Conservation (phyloP, 2,797 vertebrate genomes). For the Lagodon rhomboides region DNA sequence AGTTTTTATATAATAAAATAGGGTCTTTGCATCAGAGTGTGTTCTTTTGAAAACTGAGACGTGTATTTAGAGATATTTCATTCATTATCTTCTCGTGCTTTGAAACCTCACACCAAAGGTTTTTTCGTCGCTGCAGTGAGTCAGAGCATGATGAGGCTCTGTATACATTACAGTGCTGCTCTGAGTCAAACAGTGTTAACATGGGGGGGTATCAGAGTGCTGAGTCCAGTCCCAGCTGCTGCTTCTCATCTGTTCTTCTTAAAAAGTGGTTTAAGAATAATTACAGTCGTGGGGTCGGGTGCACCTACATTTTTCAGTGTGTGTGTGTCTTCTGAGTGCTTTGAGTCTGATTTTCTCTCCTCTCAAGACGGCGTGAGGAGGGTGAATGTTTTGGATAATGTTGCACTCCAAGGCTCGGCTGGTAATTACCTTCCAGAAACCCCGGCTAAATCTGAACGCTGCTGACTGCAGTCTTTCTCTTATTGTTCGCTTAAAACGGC, state of each 20-base stretch:
- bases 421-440: constrained; percentile 57
- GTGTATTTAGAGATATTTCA: not conserved
- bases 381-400: constrained; percentile 64
- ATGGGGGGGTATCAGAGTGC: not conserved
- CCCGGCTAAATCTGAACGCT: constrained; percentile 15
- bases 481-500: constrained; percentile 20
- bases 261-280: constrained; percentile 20
- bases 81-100: not conserved
- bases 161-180: not conserved
- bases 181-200: constrained; percentile 5
- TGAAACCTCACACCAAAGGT: not conserved
- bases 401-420: constrained; percentile 48
- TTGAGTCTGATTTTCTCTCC: constrained; percentile 37
- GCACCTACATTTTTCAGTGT: not conserved
- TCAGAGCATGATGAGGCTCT: not conserved
- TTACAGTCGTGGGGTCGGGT: constrained; percentile 16
- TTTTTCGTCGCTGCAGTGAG: not conserved
- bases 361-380: constrained; percentile 39
- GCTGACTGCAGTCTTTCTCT: constrained; percentile 31
- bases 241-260: not conserved
- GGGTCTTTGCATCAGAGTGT: not conserved
- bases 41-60: not conserved
- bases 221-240: constrained; percentile 15
- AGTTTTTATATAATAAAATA: too few species aligned
- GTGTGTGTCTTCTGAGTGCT: constrained; percentile 1